A percentile compares a stretch with the other conserved stretches of the same genome.
Conservation (phyloP, 2,113 vertebrate genomes). For the Mormyrus iriodes region DNA sequence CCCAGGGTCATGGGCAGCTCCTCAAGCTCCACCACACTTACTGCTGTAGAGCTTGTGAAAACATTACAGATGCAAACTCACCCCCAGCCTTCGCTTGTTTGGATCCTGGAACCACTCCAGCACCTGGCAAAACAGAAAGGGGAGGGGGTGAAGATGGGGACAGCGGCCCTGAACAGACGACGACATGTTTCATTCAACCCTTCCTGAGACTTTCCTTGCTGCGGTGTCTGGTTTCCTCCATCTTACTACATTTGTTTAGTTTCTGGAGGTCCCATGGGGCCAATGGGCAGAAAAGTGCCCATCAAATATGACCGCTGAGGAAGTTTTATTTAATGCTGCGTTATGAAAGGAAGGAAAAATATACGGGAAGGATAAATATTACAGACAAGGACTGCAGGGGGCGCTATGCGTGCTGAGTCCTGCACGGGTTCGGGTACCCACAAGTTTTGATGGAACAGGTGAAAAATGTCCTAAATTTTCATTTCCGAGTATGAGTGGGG, state of each 20-base stretch:
- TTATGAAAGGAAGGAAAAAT: not conserved
- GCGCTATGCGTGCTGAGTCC: not conserved
- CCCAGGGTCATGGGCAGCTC: too few relatives aligned
- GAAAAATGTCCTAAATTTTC: too few relatives aligned
- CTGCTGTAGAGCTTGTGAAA: not conserved
- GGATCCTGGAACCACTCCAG: conserved; percentile 49
- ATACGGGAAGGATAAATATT: not conserved
- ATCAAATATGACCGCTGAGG: not conserved
- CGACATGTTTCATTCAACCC: not conserved
- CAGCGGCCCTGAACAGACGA: not conserved
- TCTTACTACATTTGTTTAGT: not conserved
- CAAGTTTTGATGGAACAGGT: too few relatives aligned
- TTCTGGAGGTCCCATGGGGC: not conserved
- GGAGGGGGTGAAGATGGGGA: conserved; percentile 22
- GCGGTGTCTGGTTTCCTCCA: not conserved
- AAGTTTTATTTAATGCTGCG: not conserved
- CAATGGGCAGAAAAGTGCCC: not conserved
- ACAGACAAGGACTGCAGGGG: not conserved
- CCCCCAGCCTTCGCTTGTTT: conserved; percentile 64
- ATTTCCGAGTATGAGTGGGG: too few relatives aligned
- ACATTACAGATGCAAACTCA: conserved; percentile 32
- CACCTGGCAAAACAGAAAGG: conserved; percentile 42
- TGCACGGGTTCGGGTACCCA: too few relatives aligned
- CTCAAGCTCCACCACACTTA: not conserved
- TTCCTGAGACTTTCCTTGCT: not conserved